phyloP scores from a whole-genome alignment of 1,140 invertebrate genomes.

The Idris sp. region DNA sequence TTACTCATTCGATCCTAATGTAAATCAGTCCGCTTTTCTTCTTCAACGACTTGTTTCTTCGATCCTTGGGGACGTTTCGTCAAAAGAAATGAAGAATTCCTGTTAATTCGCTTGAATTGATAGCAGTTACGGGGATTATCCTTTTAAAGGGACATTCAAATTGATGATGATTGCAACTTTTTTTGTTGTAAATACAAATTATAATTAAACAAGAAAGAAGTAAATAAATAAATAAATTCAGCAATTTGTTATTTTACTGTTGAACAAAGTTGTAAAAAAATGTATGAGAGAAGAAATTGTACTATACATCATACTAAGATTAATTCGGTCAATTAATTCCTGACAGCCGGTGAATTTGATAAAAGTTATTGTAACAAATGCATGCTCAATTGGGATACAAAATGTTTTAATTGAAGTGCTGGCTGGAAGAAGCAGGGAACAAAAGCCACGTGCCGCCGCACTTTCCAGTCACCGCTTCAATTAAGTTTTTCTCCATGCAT shows the following conservation, averaged over 20 bases:
- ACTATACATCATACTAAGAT: no score
- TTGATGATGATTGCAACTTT: conserved; percentile 3
- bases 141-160: neutral
- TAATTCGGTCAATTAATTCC: conserved; percentile 4
- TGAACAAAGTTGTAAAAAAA: no score
- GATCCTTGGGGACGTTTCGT: conserved; percentile 30
- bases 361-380: conserved; percentile 37
- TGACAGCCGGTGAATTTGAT: neutral
- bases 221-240: no score
- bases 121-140: neutral
- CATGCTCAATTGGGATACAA: conserved; percentile 11
- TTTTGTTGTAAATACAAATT: neutral
- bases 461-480: conserved; percentile 31
- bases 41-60: conserved; percentile 22
- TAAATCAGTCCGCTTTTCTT: conserved; percentile 50
- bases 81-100: conserved; percentile 48
- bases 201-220: no score
- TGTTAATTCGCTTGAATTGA: conserved; percentile 44
- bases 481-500: conserved; percentile 19
- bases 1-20: conserved; percentile 60
- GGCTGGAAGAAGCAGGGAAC: conserved; percentile 11
- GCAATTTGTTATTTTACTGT: no score
- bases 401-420: conserved; percentile 34
- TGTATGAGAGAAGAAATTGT: neutral
- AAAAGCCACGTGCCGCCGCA: conserved; percentile 14